Percentiles rank a stretch among this genome's conserved stretches.
phyloP scores from a whole-genome alignment of 2,797 vertebrate genomes.

The Limosa lapponica region DNA sequence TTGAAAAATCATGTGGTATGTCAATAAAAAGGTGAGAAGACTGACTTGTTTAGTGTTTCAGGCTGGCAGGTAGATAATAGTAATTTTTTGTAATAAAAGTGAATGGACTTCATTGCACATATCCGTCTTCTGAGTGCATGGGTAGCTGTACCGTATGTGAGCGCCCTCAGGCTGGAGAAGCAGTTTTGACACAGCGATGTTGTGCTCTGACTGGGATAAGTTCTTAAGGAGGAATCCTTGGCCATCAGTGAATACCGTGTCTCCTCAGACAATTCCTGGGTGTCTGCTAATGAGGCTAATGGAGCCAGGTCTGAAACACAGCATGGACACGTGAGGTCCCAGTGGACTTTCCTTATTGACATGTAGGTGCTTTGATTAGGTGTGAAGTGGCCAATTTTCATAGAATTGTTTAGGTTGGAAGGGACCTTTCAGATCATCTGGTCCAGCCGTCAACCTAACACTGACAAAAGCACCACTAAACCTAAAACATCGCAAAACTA shows the following conservation, averaged over 20 bases:
- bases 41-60: background rate
- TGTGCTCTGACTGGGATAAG: background rate
- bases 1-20: background rate
- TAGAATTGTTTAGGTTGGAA: no score
- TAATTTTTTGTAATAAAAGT: background rate
- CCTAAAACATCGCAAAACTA: no score
- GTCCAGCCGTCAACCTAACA: no score
- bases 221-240: background rate
- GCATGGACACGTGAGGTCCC: accelerated
- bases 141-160: background rate
- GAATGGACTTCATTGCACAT: background rate
- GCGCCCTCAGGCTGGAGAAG: background rate
- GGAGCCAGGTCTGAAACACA: background rate
- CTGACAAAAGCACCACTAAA: no score
- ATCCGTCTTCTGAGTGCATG: background rate
- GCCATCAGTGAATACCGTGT: background rate
- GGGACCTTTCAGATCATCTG: no score
- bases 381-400: background rate
- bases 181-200: accelerated
- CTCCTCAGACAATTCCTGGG: background rate
- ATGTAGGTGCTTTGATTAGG: background rate
- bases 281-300: background rate
- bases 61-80: background rate
- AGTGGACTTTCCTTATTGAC: background rate
- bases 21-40: background rate